Evolutionary conservation across 1,140 invertebrate species (phyloP).

Genomic region (Subanguina moxae): DNA sequence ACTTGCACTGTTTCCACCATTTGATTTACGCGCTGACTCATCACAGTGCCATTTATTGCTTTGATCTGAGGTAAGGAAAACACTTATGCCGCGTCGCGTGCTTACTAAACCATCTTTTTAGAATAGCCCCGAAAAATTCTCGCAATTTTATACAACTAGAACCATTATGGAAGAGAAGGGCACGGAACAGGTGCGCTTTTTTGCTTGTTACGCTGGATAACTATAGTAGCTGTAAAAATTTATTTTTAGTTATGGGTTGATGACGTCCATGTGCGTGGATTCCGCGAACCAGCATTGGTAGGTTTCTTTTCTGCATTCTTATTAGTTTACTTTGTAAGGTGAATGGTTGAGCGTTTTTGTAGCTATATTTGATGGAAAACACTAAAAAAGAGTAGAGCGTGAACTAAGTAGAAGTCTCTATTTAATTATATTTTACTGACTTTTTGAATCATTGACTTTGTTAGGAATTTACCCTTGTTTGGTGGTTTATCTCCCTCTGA

Average conservation of each 20-base stretch:
- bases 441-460: too few species aligned
- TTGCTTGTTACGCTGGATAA: too few species aligned
- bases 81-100: not conserved
- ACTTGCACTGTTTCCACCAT: conserved; percentile 37
- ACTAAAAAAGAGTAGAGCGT: too few species aligned
- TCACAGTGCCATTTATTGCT: conserved; percentile 37
- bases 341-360: too few species aligned
- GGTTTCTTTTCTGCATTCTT: not conserved
- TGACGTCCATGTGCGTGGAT: conserved; percentile 45
- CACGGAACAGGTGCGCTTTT: conserved; percentile 21
- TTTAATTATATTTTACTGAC: too few species aligned
- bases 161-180: conserved; percentile 27
- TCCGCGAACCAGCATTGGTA: conserved; percentile 42
- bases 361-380: too few species aligned
- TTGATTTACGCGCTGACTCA: conserved; percentile 48
- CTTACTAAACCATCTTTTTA: conserved; percentile 18
- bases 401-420: too few species aligned
- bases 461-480: too few species aligned
- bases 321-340: too few species aligned
- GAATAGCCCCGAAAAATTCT: conserved; percentile 23
- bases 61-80: conserved; percentile 37
- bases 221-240: too few species aligned
- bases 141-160: conserved; percentile 34
- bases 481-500: too few species aligned
- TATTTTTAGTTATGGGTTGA: conserved; percentile 30